A percentile compares a stretch with the other conserved stretches of the same genome.
Conservation (phyloP, 2,888 invertebrate genomes). For the Hirtodrosophila duncani region DNA sequence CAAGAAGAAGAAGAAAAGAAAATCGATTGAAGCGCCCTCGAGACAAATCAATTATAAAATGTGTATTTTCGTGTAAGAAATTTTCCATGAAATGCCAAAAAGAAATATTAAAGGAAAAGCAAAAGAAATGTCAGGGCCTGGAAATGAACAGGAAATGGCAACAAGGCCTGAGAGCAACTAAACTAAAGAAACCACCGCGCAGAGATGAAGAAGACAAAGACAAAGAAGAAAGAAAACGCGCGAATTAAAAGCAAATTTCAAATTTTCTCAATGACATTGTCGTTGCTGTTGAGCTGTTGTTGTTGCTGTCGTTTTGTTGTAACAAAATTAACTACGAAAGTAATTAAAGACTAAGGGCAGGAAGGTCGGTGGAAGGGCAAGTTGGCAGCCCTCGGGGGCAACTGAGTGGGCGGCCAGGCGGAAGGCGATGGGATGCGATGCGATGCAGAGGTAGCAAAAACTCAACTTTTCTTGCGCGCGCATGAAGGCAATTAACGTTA, state of each 20-base stretch:
- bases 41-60: constrained; percentile 60
- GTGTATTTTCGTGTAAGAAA: background rate
- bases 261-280: constrained; percentile 58
- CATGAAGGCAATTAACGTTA: constrained; percentile 62
- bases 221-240: constrained; percentile 5
- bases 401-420: background rate
- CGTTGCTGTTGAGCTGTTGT: constrained; percentile 17
- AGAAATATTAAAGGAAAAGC: constrained; percentile 43
- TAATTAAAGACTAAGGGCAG: constrained; percentile 57
- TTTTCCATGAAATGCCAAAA: constrained; percentile 2
- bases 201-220: background rate
- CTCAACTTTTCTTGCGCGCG: constrained; percentile 62
- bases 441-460: constrained; percentile 19
- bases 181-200: background rate
- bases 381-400: constrained; percentile 39
- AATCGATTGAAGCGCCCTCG: constrained; percentile 48
- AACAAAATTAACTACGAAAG: constrained; percentile 71
- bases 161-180: constrained; percentile 11
- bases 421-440: constrained; percentile 7
- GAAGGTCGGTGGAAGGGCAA: constrained; percentile 13
- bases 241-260: constrained; percentile 64
- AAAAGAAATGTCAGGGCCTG: constrained; percentile 14
- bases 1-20: background rate
- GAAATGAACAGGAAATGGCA: constrained; percentile 55
- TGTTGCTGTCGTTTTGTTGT: constrained; percentile 49